Conservation (phyloP, 2,797 vertebrate genomes). For the Dicrostonyx torquatus region DNA sequence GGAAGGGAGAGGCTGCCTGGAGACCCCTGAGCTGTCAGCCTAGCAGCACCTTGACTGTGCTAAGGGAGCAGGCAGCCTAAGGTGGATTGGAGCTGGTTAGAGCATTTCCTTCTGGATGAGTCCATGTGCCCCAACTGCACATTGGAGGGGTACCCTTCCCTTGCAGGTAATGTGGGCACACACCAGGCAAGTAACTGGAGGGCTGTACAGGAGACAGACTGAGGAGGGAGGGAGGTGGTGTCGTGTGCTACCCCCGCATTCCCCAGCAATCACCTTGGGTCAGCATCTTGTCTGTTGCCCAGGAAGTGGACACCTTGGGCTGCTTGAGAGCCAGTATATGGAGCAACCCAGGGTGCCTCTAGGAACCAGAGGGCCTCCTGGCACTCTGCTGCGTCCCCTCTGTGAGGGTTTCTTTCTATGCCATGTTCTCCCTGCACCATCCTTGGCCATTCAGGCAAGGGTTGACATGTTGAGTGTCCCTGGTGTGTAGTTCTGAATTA, state of each 20-base stretch:
- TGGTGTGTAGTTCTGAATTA: accelerated
- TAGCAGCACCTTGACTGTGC: background rate
- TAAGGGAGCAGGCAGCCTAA: background rate
- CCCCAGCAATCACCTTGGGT: background rate
- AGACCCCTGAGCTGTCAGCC: background rate
- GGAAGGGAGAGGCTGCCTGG: too few relatives aligned
- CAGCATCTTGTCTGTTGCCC: background rate
- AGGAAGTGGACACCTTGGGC: background rate
- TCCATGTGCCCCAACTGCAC: too few relatives aligned
- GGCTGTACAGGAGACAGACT: accelerated
- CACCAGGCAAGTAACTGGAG: background rate
- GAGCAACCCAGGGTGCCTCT: too few relatives aligned
- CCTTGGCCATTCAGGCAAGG: background rate
- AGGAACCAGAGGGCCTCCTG: background rate
- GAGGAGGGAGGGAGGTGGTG: too few relatives aligned
- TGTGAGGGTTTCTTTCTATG: background rate
- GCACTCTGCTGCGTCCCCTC: background rate
- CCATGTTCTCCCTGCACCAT: accelerated
- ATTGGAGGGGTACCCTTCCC: background rate
- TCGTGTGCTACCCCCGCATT: background rate
- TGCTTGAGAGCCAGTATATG: background rate
- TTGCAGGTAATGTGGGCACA: background rate
- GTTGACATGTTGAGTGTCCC: background rate
- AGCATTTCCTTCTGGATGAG: background rate
- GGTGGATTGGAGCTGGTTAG: background rate